Conservation (phyloP, 1,140 invertebrate species). For the Drosophila pandora region DNA sequence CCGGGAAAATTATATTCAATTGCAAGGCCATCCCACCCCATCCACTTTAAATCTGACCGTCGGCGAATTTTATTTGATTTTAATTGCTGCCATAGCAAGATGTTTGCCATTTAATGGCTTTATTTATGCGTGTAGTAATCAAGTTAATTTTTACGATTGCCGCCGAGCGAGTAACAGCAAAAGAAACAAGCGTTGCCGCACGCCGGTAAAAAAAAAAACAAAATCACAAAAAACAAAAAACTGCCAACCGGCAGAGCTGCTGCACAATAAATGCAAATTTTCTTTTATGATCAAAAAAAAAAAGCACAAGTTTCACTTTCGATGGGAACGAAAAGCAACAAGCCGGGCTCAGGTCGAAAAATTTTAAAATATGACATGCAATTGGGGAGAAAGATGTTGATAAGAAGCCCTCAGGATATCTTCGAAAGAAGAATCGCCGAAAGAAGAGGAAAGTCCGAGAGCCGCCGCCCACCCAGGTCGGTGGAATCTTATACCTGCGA, state of each 20-base stretch:
- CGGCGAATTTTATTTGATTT: slow-evolving; percentile 73
- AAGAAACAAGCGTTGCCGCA: slow-evolving; percentile 32
- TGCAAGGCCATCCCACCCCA: slow-evolving; percentile 18
- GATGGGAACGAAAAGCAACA: slow-evolving; percentile 42
- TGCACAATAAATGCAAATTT: slow-evolving; percentile 77
- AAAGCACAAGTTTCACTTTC: slow-evolving; percentile 69
- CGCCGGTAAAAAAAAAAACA: slow-evolving; percentile 16
- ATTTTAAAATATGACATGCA: slow-evolving; percentile 28
- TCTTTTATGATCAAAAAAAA: slow-evolving; percentile 48
- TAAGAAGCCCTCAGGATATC: slow-evolving; percentile 58
- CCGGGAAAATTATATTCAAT: slow-evolving; percentile 32
- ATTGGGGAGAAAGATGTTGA: slow-evolving; percentile 24
- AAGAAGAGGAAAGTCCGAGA: slow-evolving; percentile 25
- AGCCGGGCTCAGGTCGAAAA: slow-evolving; percentile 13
- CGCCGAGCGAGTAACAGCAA: slow-evolving; percentile 36
- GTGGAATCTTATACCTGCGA: slow-evolving; percentile 1
- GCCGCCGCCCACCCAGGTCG: slow-evolving; percentile 47
- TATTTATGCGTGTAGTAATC: slow-evolving; percentile 79
- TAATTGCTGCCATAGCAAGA: slow-evolving; percentile 65
- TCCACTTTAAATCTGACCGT: slow-evolving; percentile 27
- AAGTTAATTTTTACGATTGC: slow-evolving; percentile 81
- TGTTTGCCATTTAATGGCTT: slow-evolving; percentile 76
- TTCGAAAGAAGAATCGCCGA: slow-evolving; percentile 18
- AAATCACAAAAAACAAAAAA: slow-evolving; percentile 11
- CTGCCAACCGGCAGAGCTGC: slow-evolving; percentile 14